A percentile compares a stretch with the other conserved stretches of the same genome.
These are phyloP conservation scores for Hipparchia semele DNA, from an alignment of 2,888 invertebrate genomes.

Conservation along the genomic window DNA sequence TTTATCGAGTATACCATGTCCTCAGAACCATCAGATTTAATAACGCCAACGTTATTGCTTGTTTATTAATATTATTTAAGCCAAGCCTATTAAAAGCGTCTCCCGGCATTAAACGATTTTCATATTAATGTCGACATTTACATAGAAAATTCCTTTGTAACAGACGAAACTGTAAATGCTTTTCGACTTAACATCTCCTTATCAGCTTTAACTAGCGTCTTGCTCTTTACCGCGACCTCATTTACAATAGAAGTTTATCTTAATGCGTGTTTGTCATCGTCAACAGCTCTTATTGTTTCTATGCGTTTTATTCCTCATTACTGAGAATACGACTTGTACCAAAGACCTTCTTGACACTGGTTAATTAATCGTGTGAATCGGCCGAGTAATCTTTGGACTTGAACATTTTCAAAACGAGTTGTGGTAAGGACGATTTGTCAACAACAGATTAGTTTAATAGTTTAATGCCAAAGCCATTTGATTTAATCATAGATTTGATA, in stretches of 20 bases:
- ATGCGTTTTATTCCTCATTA: no score
- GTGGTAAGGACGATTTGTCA: no score
- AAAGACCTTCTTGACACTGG: no score
- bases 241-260: background rate
- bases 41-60: conserved; percentile 14
- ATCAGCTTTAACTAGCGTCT: background rate
- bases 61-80: conserved; percentile 14
- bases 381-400: no score
- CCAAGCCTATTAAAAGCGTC: conserved; percentile 9
- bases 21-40: conserved; percentile 14
- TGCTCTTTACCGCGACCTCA: background rate
- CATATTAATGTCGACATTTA: conserved; percentile 12
- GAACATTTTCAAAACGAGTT: no score
- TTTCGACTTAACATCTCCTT: background rate
- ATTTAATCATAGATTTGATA: no score
- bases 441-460: no score
- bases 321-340: no score
- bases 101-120: conserved; percentile 4
- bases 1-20: background rate
- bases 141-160: background rate
- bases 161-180: background rate
- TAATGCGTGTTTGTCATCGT: background rate
- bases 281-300: no score
- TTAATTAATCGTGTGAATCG: no score
- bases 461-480: no score